Evolutionary conservation across 2,797 vertebrate species (phyloP), one percentile per base, ranked within the genome.

Genomic region (Peromyscus nudipes): DNA sequence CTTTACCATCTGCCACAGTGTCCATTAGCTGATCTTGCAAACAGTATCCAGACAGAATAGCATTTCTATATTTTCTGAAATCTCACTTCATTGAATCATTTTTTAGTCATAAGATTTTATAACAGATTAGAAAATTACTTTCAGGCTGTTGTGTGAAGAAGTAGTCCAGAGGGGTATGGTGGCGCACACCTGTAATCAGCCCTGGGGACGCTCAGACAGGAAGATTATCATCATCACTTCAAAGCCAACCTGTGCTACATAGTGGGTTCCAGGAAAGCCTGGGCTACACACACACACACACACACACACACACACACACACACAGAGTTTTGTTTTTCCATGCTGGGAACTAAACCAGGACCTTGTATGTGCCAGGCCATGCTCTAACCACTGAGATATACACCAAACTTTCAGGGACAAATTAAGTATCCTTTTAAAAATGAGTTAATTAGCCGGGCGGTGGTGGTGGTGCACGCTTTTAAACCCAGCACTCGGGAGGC

Each of bases 91-190:
- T 37, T 76, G 91, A 69, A 40, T 17, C 27, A 60, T 82, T 57
- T 76, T 82, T 67, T 75, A 75, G 55, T 87, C 75, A 16, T 76
- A 76, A 89, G 37, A 76, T 81, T 93, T 73, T 86, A 43, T 65
- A 81, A 73, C 46, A 85, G 37, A 62, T 89, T 89, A 71, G 80
- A 83, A 77, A 77, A 17, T 23, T 34, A 71, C 27, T 90, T 89
- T 23, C 34, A 89, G 52, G 49, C 52, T 85, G 65, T 84, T 76
- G 62, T 71, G 43, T 69, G 27, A 81, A 81, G 79, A 25, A 37
- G n/a, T 27, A 60, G 40, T 60, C 6, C 34, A 40, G 55, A 14
- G 55, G 21, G n/a, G 34, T 60, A 7, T 81, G 34, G n/a, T 14
- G 21, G 19, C 14, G 14, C 52, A 55, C 14, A 55, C 52, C 52